phyloP scores from a whole-genome alignment of 1,140 invertebrate species.

The Diachasma alloeum region DNA sequence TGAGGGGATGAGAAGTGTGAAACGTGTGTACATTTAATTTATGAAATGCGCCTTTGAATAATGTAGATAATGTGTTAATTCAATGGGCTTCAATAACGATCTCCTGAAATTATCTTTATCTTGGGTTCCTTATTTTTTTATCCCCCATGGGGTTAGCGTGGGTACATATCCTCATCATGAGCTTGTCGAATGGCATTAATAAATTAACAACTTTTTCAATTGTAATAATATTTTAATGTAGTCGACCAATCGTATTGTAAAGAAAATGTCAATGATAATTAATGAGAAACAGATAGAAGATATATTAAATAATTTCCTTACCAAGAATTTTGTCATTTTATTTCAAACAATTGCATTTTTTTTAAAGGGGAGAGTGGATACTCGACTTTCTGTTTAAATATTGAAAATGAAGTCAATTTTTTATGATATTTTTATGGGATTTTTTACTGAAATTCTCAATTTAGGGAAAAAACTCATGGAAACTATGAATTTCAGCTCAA shows the following conservation, averaged over 20 bases:
- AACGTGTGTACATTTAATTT: neutral
- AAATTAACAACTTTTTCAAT: constrained; percentile 2
- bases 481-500: too few relatives aligned
- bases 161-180: neutral
- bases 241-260: neutral
- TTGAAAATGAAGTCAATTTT: too few relatives aligned
- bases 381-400: too few relatives aligned
- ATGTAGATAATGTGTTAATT: constrained; percentile 17
- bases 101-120: neutral
- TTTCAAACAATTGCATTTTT: too few relatives aligned
- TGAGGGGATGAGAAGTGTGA: neutral
- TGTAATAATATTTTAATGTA: neutral
- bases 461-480: too few relatives aligned
- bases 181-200: constrained; percentile 17
- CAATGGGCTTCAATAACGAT: constrained; percentile 18
- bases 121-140: neutral
- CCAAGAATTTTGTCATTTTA: neutral
- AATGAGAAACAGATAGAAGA: neutral
- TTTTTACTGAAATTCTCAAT: too few relatives aligned
- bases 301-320: constrained; percentile 12
- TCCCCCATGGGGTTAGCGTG: neutral
- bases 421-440: too few relatives aligned
- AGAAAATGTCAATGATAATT: neutral
- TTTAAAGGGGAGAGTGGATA: too few relatives aligned
- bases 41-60: neutral